phyloP scores from a whole-genome alignment of 2,797 vertebrate genomes.

The Amazona ochrocephala region DNA sequence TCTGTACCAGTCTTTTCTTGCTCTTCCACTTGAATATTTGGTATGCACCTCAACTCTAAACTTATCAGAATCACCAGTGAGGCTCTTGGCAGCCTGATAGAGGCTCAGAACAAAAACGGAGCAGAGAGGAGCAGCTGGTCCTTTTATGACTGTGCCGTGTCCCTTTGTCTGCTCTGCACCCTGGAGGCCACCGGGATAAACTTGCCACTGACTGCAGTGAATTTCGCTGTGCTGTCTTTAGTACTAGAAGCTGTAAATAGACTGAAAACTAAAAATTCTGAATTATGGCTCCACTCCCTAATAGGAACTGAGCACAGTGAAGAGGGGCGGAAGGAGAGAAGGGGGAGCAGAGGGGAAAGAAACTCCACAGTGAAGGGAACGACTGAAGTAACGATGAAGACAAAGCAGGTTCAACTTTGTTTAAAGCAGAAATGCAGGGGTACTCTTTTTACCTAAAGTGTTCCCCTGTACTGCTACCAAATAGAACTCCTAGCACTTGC shows the following conservation, averaged over 20 bases:
- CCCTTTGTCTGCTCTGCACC: conserved; percentile 60
- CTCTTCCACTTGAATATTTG: conserved; percentile 34
- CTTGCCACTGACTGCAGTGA: neutral
- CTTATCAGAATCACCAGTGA: conserved; percentile 46
- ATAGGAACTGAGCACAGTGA: neutral
- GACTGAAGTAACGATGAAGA: neutral
- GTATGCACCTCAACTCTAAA: conserved; percentile 31
- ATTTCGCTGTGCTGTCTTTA: neutral
- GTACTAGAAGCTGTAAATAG: neutral
- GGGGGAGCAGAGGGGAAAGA: neutral
- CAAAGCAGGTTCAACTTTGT: neutral
- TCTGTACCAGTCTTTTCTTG: neutral
- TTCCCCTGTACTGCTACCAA: neutral
- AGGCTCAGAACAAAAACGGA: conserved; percentile 35
- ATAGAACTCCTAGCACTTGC: neutral
- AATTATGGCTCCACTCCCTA: neutral
- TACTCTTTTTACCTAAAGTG: neutral
- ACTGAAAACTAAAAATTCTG: neutral
- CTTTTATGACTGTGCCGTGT: conserved; percentile 32
- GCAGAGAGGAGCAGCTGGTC: conserved; percentile 51
- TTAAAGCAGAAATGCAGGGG: neutral
- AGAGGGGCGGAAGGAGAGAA: neutral
- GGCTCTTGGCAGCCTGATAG: conserved; percentile 38
- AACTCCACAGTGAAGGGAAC: neutral
- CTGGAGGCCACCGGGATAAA: conserved; percentile 49